phyloP scores from a whole-genome alignment of 2,113 vertebrate species.

The Eurystomus gularis region DNA sequence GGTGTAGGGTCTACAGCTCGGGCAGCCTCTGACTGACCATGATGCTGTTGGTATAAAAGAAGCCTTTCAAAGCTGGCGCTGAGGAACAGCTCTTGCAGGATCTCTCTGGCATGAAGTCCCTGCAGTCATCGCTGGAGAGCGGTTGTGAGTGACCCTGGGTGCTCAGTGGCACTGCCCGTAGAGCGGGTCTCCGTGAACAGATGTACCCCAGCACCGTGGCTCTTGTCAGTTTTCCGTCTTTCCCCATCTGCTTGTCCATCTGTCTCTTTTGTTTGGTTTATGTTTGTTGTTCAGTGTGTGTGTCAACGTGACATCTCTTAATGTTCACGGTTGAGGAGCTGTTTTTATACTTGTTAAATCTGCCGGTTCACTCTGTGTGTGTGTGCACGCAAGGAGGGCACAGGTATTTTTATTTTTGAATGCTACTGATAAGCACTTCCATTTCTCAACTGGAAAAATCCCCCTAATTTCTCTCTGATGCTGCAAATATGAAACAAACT shows the following conservation, averaged over 20 bases:
- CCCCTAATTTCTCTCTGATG: background rate
- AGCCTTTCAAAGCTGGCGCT: background rate
- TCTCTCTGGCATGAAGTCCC: background rate
- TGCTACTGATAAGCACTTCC: background rate
- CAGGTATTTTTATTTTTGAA: background rate
- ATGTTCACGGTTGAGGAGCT: background rate
- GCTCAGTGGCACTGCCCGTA: background rate
- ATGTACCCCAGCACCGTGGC: background rate
- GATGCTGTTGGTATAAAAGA: fast-evolving
- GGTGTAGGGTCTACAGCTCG: background rate
- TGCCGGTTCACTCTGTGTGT: background rate
- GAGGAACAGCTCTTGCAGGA: background rate
- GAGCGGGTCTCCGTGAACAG: background rate
- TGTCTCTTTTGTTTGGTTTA: slow-evolving; percentile 44
- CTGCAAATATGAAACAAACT: background rate
- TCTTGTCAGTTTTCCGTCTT: slow-evolving; percentile 22
- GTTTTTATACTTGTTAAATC: background rate
- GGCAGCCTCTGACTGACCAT: background rate
- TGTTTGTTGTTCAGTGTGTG: slow-evolving; percentile 17
- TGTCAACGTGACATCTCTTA: background rate
- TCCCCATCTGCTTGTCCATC: slow-evolving; percentile 39
- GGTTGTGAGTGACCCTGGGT: background rate
- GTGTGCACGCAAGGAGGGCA: background rate
- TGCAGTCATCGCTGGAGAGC: background rate
- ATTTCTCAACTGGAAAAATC: background rate